Base-by-base conservation (phyloP, 2,888 invertebrate genomes). In the Apomyelois bistriatella region DNA sequence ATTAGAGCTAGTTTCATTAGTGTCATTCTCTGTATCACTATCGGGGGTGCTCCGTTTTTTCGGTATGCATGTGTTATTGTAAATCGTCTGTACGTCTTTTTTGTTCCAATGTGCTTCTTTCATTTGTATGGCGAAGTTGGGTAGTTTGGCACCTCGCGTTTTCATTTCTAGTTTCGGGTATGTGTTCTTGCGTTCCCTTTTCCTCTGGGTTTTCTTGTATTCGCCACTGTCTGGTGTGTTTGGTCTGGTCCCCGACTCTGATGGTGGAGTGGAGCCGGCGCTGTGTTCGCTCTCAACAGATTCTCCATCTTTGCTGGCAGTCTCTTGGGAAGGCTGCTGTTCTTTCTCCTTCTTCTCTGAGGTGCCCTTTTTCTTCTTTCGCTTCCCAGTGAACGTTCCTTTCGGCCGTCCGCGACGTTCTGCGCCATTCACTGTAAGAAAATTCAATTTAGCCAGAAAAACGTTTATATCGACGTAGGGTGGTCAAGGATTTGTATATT, bases 121-220 rank as follows among this genome's bases (percentile, higher is more conserved):
- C 72, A 88, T 87, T 59, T 91, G 91, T 3, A 90, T 74, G 6
- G 92, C 92, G 69, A 92, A 93, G 71, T 92, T 92, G 0, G 93
- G 93, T 22, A 93, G 79, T 62, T 93, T 93, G 1, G 93, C 93
- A n/a, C 93, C 93, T 36, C 93, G 79, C 0, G 93, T 93, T 64
- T 90, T 90, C 80, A 87, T 88, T 57, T 90, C 90, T 52, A 88
- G 42, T 59, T 89, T 90, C 0, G 90, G 86, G 53, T 81, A 76
- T 56, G 68, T 64, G 50, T 61, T 71, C 41, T 76, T 79, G 7
- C 72, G 56, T 53, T 81, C 76, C 0, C 82, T 79, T 46, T 76
- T 66, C n/a, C 81, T 66, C 15, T 68, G 73, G 7, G 58, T 63
- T 35, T 72, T 67, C 53, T 79, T 74, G 58, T 66, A 74, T 10